phyloP scores from a whole-genome alignment of 2,113 vertebrate genomes.

The Lamprologus ornatipinnis region DNA sequence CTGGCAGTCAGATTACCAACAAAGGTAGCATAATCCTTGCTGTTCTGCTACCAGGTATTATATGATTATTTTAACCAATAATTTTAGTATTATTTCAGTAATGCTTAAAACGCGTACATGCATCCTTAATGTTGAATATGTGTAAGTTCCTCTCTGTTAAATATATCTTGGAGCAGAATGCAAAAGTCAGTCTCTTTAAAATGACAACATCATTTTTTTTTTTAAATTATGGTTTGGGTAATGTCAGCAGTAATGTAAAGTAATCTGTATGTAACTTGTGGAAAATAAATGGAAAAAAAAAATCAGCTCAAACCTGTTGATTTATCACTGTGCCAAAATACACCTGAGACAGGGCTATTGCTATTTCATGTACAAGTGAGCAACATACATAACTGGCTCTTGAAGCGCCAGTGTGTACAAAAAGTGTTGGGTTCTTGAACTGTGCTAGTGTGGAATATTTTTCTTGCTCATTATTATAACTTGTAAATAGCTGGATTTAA shows the following conservation, averaged over 20 bases:
- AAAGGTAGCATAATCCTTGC: not conserved
- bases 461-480: constrained; percentile 49
- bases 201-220: not conserved
- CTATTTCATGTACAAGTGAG: not conserved
- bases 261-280: constrained; percentile 6
- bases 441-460: constrained; percentile 25
- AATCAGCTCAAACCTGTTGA: not conserved
- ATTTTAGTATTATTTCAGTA: not conserved
- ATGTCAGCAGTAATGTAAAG: not conserved
- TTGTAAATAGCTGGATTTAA: constrained; percentile 81
- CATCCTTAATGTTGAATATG: not conserved
- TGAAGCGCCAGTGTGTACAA: constrained; percentile 37
- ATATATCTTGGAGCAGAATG: constrained; percentile 26
- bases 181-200: not conserved
- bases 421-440: constrained; percentile 16
- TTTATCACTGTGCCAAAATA: constrained; percentile 5
- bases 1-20: not conserved
- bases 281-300: constrained; percentile 10
- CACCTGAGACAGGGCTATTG: not conserved
- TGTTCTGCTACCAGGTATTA: not conserved
- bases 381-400: not conserved
- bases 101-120: not conserved
- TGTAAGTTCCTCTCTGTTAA: not conserved
- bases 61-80: not conserved
- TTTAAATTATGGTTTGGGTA: not conserved